A percentile compares a stretch with the other conserved stretches of the same genome.
Conservation (phyloP, 1,140 invertebrate genomes). For the Drosophila ironensis region DNA sequence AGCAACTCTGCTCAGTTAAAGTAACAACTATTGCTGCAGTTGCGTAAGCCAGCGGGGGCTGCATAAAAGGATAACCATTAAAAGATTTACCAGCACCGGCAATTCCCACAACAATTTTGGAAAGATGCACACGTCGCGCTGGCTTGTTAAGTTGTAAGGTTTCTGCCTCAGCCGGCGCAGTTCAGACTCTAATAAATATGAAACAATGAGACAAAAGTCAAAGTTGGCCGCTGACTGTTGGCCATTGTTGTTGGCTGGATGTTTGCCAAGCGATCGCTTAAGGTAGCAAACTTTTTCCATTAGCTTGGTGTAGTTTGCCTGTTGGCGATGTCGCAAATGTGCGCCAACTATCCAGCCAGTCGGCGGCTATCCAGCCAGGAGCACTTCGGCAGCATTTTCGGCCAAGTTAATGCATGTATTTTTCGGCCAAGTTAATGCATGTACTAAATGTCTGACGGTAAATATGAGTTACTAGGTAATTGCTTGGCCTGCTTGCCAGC, state of each 20-base stretch:
- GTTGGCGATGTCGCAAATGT: constrained; percentile 52
- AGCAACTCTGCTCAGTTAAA: constrained; percentile 1
- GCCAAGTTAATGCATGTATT: constrained; percentile 75
- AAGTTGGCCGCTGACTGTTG: constrained; percentile 39
- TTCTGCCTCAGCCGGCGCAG: constrained; percentile 6
- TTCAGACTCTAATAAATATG: constrained; percentile 70
- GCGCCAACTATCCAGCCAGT: no score
- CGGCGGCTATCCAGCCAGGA: constrained; percentile 17
- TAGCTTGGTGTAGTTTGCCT: constrained; percentile 36
- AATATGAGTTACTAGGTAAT: constrained; percentile 80
- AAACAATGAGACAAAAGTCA: constrained; percentile 77
- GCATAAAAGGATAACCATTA: constrained; percentile 77
- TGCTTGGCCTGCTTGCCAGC: constrained; percentile 60
- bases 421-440: constrained; percentile 69
- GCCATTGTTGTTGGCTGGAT: constrained; percentile 33
- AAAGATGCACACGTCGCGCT: constrained; percentile 70
- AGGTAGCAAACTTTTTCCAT: constrained; percentile 20
- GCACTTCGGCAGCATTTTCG: constrained; percentile 36
- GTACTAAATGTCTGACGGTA: constrained; percentile 77
- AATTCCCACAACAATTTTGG: constrained; percentile 69
- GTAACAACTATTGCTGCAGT: constrained; percentile 25
- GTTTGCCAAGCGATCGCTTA: constrained; percentile 30
- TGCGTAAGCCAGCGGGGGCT: constrained; percentile 55
- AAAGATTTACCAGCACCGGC: constrained; percentile 35
- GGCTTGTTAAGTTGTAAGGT: constrained; percentile 62